Evolutionary conservation across 1,140 invertebrate genomes (phyloP).

Genomic region (Chlorops oryzae): DNA sequence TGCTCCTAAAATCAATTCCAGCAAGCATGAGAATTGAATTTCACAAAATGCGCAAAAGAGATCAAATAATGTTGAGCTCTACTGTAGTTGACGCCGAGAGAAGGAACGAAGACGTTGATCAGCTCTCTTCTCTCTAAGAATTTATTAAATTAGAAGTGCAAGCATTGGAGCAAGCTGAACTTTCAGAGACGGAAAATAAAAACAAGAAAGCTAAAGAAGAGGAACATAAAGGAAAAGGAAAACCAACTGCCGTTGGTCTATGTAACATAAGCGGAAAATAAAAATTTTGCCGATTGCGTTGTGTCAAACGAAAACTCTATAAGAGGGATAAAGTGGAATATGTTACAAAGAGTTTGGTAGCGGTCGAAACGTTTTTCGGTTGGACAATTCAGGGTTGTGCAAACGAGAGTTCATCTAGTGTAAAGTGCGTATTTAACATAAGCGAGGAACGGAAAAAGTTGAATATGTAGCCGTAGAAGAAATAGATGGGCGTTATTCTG

Average conservation of each 20-base stretch:
- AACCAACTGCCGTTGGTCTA: neutral
- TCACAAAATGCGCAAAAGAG: neutral
- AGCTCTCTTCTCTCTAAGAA: no score
- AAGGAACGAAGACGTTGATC: no score
- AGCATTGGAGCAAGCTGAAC: no score
- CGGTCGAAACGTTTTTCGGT: conserved; percentile 8
- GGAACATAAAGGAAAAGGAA: neutral
- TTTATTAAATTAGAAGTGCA: no score
- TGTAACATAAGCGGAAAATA: neutral
- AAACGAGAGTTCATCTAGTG: neutral
- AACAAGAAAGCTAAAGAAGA: neutral
- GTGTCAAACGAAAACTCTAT: neutral
- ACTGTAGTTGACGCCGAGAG: neutral
- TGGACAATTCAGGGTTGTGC: conserved; percentile 5
- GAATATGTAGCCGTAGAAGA: neutral
- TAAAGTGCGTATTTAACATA: neutral
- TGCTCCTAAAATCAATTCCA: neutral
- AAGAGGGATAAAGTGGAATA: neutral
- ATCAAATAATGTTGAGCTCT: neutral
- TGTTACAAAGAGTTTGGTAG: neutral
- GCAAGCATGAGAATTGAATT: neutral
- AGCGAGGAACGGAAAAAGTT: neutral
- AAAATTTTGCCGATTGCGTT: no score
- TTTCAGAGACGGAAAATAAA: no score
- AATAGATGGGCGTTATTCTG: neutral